Evolutionary conservation across 2,888 invertebrate species (phyloP), one percentile per base, ranked within the genome.

Genomic region (Timema cristinae): DNA sequence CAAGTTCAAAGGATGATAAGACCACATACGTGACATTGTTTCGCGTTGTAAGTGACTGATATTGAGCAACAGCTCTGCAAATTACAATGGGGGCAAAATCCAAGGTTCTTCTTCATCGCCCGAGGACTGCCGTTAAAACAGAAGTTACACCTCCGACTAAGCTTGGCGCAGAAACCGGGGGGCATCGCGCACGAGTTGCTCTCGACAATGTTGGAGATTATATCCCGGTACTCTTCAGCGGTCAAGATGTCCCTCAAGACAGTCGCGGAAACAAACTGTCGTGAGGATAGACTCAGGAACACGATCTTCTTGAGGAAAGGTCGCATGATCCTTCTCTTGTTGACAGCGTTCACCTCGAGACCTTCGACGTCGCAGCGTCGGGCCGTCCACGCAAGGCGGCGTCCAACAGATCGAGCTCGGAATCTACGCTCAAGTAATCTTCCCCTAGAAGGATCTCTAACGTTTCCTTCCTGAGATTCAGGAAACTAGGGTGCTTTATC

Each of bases 181-280:
- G 59, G 59, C 59, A 59, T 5, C 9, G 59, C 16, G 32, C 59
- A 59, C 2, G 59, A 59, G n/a, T 32, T 32, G 16, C 9, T 15
- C 59, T 59, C n/a, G 16, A 13, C n/a, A 8, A 59, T 59, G 59
- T 59, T 59, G 59, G 59, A 11, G 59, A 59, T 15, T 5, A 59
- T 59, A 32, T 59, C 59, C 16, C 59, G 59, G n/a, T 59, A 59
- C 59, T 59, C 59, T 32, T 59, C 59, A 8, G 59, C 59, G 9
- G 59, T 59, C 10, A 59, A 32, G 6, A 59, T 15, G n/a, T 59
- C 10, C n/a, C 15, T 59, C 10, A 59, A 32, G 59, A 15, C 8
- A 8, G 15, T 32, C 59, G 15, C 59, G n/a, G 15, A 9, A 2
- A 59, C 10, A 32, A 59, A 59, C 59, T 59, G 59, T 8, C 1